These are phyloP conservation scores for Diploscapter pachys DNA, from an alignment of 1,140 invertebrate genomes.

Conservation along the genomic window DNA sequence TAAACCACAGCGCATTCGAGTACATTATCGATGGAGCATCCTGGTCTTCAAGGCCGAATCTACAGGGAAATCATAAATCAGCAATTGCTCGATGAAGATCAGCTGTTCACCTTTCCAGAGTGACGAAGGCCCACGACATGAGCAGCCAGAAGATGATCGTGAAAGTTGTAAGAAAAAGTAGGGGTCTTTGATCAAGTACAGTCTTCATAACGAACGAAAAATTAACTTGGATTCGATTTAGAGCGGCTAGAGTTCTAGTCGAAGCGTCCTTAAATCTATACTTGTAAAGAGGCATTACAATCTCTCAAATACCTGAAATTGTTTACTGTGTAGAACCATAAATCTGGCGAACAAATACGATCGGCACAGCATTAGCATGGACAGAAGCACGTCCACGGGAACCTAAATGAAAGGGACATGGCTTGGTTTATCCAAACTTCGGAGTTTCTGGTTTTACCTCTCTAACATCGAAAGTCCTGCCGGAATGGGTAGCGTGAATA, in stretches of 20 bases:
- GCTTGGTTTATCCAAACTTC: constrained; percentile 8
- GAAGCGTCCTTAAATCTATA: constrained; percentile 77
- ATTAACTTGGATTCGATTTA: constrained; percentile 87
- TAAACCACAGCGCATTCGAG: constrained; percentile 58
- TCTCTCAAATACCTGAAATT: constrained; percentile 68
- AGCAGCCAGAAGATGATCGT: constrained; percentile 53
- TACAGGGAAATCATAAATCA: not conserved
- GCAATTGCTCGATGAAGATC: not conserved
- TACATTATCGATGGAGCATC: constrained; percentile 51
- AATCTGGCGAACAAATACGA: constrained; percentile 98
- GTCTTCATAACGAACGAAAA: constrained; percentile 98
- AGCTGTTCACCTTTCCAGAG: constrained; percentile 37
- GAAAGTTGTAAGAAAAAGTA: constrained; percentile 52
- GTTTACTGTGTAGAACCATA: constrained; percentile 97
- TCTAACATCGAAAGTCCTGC: constrained; percentile 4
- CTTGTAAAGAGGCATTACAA: not conserved
- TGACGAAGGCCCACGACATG: constrained; percentile 54
- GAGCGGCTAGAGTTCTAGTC: constrained; percentile 74
- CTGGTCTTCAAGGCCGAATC: constrained; percentile 25
- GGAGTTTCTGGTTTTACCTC: not conserved
- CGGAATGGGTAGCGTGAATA: not conserved
- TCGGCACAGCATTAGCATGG: constrained; percentile 96
- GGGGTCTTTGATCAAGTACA: constrained; percentile 71
- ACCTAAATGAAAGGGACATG: constrained; percentile 18
- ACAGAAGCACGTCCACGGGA: constrained; percentile 67